A percentile compares a stretch with the other conserved stretches of the same genome.
Evolutionary conservation across 2,113 vertebrate genomes (phyloP).

Genomic region (Pomatorhinus ruficollis): DNA sequence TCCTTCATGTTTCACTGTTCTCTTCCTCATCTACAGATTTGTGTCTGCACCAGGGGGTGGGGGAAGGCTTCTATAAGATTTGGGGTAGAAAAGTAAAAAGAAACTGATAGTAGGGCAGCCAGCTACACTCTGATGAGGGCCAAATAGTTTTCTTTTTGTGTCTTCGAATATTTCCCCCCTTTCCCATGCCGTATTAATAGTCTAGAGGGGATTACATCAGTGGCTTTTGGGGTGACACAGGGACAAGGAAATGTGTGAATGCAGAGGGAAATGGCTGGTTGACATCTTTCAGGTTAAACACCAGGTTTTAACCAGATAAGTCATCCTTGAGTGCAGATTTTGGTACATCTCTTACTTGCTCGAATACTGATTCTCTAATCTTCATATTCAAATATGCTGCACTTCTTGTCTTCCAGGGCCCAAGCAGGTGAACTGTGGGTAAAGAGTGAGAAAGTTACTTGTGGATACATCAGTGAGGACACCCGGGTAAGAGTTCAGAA

Average conservation of each 20-base stretch:
- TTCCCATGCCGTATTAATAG: not conserved
- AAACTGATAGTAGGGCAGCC: not conserved
- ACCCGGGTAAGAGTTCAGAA: conserved; percentile 82
- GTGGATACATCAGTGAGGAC: conserved; percentile 97
- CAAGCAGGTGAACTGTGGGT: conserved; percentile 98
- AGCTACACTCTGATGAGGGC: not conserved
- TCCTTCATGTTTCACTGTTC: not conserved
- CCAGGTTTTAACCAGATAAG: not conserved
- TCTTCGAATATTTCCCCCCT: not conserved
- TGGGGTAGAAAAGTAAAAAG: not conserved
- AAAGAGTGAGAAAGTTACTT: conserved; percentile 97
- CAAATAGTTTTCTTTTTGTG: not conserved
- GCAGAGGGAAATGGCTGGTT: not conserved
- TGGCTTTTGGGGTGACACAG: not conserved
- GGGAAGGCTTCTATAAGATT: not conserved
- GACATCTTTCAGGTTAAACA: not conserved
- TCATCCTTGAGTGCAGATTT: not conserved
- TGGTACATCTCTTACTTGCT: not conserved
- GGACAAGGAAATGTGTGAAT: not conserved
- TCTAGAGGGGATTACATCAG: not conserved
- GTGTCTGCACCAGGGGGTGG: not conserved
- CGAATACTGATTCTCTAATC: not conserved
- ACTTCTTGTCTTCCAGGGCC: conserved; percentile 77
- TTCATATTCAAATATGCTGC: not conserved
- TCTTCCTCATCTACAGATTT: not conserved